Evolutionary conservation across 2,113 vertebrate species (phyloP), one percentile per base, ranked within the genome.

Genomic region (Gorsachius goisagi): DNA sequence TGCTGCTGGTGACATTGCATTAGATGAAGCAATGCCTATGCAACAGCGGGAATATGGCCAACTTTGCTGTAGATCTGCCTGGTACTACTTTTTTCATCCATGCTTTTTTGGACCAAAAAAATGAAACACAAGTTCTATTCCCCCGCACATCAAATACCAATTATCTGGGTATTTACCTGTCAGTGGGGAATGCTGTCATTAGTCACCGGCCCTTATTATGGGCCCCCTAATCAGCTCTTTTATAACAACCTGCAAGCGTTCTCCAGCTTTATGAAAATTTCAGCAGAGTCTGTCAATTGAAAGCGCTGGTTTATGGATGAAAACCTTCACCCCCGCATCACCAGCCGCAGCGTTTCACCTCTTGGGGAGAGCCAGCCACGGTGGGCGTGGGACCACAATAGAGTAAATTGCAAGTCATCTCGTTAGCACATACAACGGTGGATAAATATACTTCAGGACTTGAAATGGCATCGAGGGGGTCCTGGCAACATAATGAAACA

Each of bases 351-450:
- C 2, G 3, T 80, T 92, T 58, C 41, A 53, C n/a, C 52, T 66
- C 95, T 88, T 0, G 5, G 89, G 69, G 73, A 59, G 68, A 68
- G 24, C 15, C 6, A 3, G 27, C 55, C 10, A 3, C 3, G 6
- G 32, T 5, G 7, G 52, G 52, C 1, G 11, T 2, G 5, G 47
- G 47, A 60, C 44, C 69, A 90, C 93, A 82, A 59, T 26, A n/a
- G 50, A 9, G 28, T 84, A 85, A 85, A 92, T 93, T 85, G 52
- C 62, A 35, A 16, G 22, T 11, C 71, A 79, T 67, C 74, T 87
- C 2, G 0, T 75, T 72, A 58, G 67, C 62, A 4, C 9, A 1
- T 72, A 15, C 6, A 2, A 15, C 0, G 1, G 45, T 1, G 7
- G 18, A 64, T 85, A 88, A 90, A 92, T 85, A 41, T 49, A 56